Base-by-base conservation (phyloP, 2,113 vertebrate genomes). In the Scomber scombrus region DNA sequence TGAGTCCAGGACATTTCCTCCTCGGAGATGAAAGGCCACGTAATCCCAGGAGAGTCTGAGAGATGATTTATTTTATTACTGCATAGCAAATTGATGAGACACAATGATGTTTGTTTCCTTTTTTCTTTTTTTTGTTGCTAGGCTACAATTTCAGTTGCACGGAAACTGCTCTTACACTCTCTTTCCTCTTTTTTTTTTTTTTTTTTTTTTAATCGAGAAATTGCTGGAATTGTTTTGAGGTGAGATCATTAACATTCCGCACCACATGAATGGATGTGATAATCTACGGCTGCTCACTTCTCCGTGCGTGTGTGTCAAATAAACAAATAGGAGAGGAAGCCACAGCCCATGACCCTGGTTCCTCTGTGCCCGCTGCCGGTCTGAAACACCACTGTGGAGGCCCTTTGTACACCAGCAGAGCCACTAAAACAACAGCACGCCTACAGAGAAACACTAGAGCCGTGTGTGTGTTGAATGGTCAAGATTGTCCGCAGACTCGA, bases 351-450 rank as follows among this genome's bases (percentile, higher is more conserved):
- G 80, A 57, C 86, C 58, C 2, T 43, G 57, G 76, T 77, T 88
- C 77, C 81, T 66, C 86, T 78, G 64, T 11, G 62, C 64, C 45
- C 45, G 23, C 75, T 43, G 71, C 61, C 19, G 15, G 65, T 60
- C 21, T 75, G 82, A 65, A 40, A 71, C 50, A 57, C 64, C 74
- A n/a, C 85, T 88, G 81, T 86, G 77, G 63, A 49, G 78, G 15
- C 82, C 83, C 91, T 26, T 93, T 94, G 90, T 94, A 45, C 78
- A 26, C 56, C 62, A 80, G 50, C 58, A 56, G 75, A 64, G 50
- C 19, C 74, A 21, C 83, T 88, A 89, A 89, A 88, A 86, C 88
- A 92, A 91, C 91, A 87, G 67, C 71, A 62, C 85, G 84, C 91
- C 93, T 74, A 83, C 89, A 81, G 65, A 84, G 80, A 83, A 90